Conservation (phyloP, 2,797 vertebrate genomes). For the Melanotaenia boesemani region DNA sequence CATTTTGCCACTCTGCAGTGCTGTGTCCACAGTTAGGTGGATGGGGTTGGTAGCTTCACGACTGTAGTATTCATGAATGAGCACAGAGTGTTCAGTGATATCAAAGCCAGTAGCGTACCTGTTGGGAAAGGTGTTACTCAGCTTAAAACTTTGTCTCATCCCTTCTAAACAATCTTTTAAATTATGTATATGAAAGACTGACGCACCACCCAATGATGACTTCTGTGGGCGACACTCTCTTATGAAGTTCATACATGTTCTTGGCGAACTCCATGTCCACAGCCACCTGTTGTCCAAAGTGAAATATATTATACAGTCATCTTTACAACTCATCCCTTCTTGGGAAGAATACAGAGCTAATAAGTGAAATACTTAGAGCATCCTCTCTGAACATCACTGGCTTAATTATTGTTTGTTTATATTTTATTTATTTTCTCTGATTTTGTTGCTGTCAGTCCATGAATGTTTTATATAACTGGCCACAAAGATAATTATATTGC, state of each 20-base stretch:
- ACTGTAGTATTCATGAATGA: constrained; percentile 99
- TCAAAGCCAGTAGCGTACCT: constrained; percentile 99
- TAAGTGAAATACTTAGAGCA: too few species aligned
- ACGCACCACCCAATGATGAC: constrained; percentile 95
- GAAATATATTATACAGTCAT: neutral
- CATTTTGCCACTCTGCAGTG: constrained; percentile 93
- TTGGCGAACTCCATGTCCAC: constrained; percentile 99
- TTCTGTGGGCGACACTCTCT: constrained; percentile 96
- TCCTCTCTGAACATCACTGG: too few species aligned
- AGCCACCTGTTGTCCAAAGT: constrained; percentile 86
- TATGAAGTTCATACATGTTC: constrained; percentile 99
- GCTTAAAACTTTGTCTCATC: accelerated
- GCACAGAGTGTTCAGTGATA: constrained; percentile 97
- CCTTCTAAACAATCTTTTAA: accelerated
- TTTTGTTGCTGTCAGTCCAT: too few species aligned
- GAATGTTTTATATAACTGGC: too few species aligned
- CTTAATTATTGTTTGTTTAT: too few species aligned
- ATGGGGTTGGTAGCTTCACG: constrained; percentile 95
- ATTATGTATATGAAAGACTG: neutral
- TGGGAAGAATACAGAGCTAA: neutral
- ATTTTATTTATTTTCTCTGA: too few species aligned
- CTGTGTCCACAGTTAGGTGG: constrained; percentile 92
- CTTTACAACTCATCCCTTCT: neutral
- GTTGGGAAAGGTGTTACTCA: constrained; percentile 2
- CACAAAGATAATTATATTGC: too few species aligned